Conservation (phyloP, 2,113 vertebrate genomes). For the Grammatotria lemairii region DNA sequence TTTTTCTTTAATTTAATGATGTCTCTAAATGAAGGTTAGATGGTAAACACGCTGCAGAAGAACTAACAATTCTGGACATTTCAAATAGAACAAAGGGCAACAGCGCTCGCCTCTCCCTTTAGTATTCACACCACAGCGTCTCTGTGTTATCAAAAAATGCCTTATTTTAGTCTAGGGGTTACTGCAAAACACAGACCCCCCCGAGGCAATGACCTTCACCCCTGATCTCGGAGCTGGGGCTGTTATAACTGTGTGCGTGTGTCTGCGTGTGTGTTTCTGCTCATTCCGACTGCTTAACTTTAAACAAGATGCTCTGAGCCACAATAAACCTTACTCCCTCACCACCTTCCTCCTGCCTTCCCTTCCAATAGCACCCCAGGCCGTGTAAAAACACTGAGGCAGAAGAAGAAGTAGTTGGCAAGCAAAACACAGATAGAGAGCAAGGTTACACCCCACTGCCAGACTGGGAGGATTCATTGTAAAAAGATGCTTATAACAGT, state of each 20-base stretch:
- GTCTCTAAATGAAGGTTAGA: background rate
- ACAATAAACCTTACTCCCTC: conserved; percentile 26
- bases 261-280: background rate
- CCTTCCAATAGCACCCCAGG: conserved; percentile 37
- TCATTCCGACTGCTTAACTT: conserved; percentile 39
- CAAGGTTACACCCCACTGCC: conserved; percentile 37
- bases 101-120: background rate
- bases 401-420: conserved; percentile 37
- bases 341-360: background rate
- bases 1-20: background rate
- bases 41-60: background rate
- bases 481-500: conserved; percentile 43
- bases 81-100: background rate
- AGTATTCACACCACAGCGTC: background rate
- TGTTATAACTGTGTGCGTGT: background rate
- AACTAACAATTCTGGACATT: background rate
- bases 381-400: conserved; percentile 27
- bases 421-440: conserved; percentile 2
- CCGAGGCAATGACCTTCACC: conserved; percentile 38
- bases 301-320: conserved; percentile 46
- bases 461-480: conserved; percentile 35
- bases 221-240: background rate
- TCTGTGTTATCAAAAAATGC: background rate
- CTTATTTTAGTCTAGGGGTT: conserved; percentile 26
- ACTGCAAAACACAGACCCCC: conserved; percentile 34